Evolutionary conservation across 1,140 invertebrate genomes (phyloP).

Genomic region (Aphaenogaster floridana): DNA sequence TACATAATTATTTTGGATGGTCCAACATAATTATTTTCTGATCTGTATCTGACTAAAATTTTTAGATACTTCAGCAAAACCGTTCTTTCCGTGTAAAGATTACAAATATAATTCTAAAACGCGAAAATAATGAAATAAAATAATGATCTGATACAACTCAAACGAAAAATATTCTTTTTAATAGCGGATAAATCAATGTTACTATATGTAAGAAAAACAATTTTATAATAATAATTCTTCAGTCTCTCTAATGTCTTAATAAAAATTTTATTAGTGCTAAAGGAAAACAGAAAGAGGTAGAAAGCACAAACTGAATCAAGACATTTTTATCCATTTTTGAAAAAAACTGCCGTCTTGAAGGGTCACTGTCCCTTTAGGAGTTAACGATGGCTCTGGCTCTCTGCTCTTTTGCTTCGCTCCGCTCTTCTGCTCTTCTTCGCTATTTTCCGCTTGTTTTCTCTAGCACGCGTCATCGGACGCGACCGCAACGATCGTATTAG

Average conservation of each 20-base stretch:
- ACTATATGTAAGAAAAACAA: background rate
- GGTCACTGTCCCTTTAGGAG: background rate
- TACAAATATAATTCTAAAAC: background rate
- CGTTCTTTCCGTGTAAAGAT: background rate
- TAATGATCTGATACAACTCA: background rate
- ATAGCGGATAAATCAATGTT: background rate
- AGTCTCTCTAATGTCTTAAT: background rate
- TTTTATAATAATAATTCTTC: background rate
- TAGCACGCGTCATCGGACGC: slow-evolving; percentile 52
- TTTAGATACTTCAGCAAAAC: too few species aligned
- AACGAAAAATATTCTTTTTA: background rate
- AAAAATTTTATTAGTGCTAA: background rate
- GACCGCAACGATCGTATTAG: slow-evolving; percentile 63
- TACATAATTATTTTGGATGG: too few species aligned
- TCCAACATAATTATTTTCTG: too few species aligned
- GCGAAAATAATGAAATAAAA: background rate
- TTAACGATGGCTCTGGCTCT: slow-evolving; percentile 20
- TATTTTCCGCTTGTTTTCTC: slow-evolving; percentile 55
- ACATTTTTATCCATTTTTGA: slow-evolving; percentile 12
- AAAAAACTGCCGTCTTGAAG: background rate
- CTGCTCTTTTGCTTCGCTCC: background rate
- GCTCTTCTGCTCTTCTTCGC: background rate
- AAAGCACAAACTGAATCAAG: background rate
- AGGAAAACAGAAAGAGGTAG: background rate
- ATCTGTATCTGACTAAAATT: too few species aligned